A percentile compares a stretch with the other conserved stretches of the same genome.
Conservation (phyloP, 2,113 vertebrate genomes). For the Sebastes fasciatus region DNA sequence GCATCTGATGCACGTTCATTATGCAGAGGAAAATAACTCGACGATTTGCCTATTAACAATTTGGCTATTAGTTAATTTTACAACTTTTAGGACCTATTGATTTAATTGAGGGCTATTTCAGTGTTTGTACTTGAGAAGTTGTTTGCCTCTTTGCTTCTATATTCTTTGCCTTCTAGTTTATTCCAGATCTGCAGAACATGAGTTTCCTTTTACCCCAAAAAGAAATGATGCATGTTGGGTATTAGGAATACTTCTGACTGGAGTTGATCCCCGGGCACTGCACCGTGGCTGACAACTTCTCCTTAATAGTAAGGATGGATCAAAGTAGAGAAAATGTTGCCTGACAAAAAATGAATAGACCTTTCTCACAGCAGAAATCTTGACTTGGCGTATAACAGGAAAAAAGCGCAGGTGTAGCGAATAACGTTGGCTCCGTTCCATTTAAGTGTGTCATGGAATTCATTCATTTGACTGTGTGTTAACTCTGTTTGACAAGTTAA, state of each 20-base stretch:
- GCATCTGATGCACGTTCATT: no score
- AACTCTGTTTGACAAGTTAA: neutral
- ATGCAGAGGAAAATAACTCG: no score
- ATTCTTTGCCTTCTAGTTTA: no score
- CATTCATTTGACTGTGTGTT: conserved; percentile 11
- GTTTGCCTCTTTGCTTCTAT: no score
- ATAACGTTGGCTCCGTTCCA: neutral
- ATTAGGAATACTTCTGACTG: neutral
- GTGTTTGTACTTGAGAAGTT: no score
- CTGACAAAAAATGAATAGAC: neutral
- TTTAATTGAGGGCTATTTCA: no score
- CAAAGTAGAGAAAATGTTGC: conserved; percentile 32
- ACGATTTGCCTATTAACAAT: no score
- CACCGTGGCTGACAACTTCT: neutral
- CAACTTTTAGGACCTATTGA: no score
- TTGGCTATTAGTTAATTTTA: no score
- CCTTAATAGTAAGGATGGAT: conserved; percentile 22
- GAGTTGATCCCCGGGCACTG: conserved; percentile 10
- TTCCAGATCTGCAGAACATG: neutral
- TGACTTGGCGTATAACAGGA: neutral
- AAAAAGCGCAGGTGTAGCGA: neutral
- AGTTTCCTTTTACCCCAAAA: conserved; percentile 28
- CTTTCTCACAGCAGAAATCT: neutral
- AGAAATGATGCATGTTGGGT: neutral
- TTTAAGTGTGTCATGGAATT: neutral